These are phyloP conservation scores for Zhengitettix transpicula DNA, from an alignment of 2,888 invertebrate genomes.

Conservation along the genomic window DNA sequence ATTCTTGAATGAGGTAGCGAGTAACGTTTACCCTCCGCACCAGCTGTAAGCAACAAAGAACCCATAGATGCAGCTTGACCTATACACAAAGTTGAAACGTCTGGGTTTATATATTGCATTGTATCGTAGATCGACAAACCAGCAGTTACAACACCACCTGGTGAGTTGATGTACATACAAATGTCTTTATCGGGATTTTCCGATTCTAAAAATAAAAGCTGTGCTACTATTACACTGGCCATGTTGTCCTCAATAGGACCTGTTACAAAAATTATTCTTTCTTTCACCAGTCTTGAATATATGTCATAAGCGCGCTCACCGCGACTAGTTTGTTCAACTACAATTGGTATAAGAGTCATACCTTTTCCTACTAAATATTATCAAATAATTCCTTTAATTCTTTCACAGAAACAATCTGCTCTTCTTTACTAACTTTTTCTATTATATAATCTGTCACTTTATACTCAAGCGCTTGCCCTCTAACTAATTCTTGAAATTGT, in stretches of 20 bases:
- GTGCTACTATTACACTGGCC: slow-evolving; percentile 88
- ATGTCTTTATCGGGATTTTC: slow-evolving; percentile 94
- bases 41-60: slow-evolving; percentile 78
- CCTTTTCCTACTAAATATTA: neutral
- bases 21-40: slow-evolving; percentile 83
- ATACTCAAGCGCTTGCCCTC: too few species aligned
- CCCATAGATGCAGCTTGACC: slow-evolving; percentile 88
- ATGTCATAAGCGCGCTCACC: slow-evolving; percentile 97
- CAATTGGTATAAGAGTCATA: too few species aligned
- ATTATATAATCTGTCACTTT: too few species aligned
- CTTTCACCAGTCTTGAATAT: slow-evolving; percentile 88
- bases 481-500: too few species aligned
- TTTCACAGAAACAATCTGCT: too few species aligned
- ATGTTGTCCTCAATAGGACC: slow-evolving; percentile 79
- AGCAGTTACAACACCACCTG: slow-evolving; percentile 89
- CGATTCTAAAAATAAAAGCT: slow-evolving; percentile 86
- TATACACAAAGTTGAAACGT: slow-evolving; percentile 88
- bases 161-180: slow-evolving; percentile 86
- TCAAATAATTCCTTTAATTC: too few species aligned
- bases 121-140: slow-evolving; percentile 98
- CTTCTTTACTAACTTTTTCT: too few species aligned
- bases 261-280: slow-evolving; percentile 95
- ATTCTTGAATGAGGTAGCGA: slow-evolving; percentile 91
- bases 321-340: slow-evolving; percentile 94
- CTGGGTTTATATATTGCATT: slow-evolving; percentile 96